Conservation (phyloP, 1,140 invertebrate genomes). For the Zaprionus vittiger region DNA sequence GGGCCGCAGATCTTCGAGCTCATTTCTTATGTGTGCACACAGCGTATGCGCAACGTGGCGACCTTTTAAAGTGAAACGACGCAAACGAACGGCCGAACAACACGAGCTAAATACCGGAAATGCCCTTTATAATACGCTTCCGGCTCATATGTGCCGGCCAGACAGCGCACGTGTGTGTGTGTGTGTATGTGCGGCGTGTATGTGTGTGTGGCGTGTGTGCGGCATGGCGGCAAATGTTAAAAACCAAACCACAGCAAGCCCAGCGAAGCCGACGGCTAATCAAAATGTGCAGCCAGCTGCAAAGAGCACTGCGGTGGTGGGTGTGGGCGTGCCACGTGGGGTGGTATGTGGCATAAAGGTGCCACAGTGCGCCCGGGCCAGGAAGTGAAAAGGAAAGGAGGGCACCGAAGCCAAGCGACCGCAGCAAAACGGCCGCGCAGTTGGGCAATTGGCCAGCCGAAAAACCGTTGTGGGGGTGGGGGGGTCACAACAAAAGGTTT, state of each 20-base stretch:
- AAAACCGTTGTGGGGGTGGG: background rate
- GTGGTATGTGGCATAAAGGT: constrained; percentile 22
- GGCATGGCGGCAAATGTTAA: constrained; percentile 57
- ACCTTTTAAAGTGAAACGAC: constrained; percentile 49
- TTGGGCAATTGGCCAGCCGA: constrained; percentile 9
- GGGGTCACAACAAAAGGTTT: background rate
- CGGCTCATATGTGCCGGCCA: constrained; percentile 68
- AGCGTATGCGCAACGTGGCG: constrained; percentile 32
- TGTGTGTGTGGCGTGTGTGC: constrained; percentile 26
- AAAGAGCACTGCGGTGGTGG: constrained; percentile 42
- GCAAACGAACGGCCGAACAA: constrained; percentile 42
- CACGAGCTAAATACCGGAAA: constrained; percentile 76
- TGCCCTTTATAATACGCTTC: constrained; percentile 79
- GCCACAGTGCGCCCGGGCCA: constrained; percentile 2
- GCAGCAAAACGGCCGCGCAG: constrained; percentile 6
- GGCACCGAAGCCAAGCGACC: background rate
- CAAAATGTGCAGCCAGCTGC: constrained; percentile 75
- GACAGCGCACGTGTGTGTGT: constrained; percentile 39
- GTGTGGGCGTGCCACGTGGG: background rate
- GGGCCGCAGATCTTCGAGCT: constrained; percentile 18
- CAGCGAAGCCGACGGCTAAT: constrained; percentile 64
- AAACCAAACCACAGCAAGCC: constrained; percentile 56
- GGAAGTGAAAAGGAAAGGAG: background rate
- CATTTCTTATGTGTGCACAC: constrained; percentile 53
- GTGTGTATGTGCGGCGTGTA: constrained; percentile 10